Base-by-base conservation (phyloP, 2,888 invertebrate species). In the Sisyra terminalis region DNA sequence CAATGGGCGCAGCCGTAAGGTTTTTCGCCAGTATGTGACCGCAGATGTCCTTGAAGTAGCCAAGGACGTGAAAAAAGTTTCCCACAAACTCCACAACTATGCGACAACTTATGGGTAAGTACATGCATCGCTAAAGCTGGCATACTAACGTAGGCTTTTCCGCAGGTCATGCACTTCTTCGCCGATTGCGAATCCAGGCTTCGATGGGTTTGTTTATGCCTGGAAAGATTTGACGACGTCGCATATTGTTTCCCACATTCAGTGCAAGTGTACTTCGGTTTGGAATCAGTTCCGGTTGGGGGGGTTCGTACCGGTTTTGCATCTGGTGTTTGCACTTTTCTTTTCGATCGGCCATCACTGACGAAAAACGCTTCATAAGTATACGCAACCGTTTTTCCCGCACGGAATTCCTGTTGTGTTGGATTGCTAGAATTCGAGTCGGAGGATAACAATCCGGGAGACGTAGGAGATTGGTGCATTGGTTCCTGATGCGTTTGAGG, bases 141-240 rank as follows among this genome's bases (percentile, higher is more conserved):
- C 93, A 96, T 96, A 49, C 88, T 88, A 39, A 96, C 94, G 65
- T 96, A 96, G 2, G 90, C 88, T 63, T 94, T 92, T 50, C 88
- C 87, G 63, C 94, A 96, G 50, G 89, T 88, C 51, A 84, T 83
- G 62, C 94, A 96, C 55, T 88, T 86, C 63, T 92, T 92, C 39
- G 94, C 94, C 46, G 87, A 77, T 54, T 86, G 82, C 17, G 90
- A 90, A 67, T 96, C 94, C 39, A 94, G 71, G 55, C 89, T 88
- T 29, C 89, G 73, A 59, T 90, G 90, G 1, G 89, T 90, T 63
- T 90, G 89, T 61, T 88, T 89, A 65, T 88, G 88, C 47, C 87
- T 72, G 39, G 87, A 87, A 41, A 92, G 67, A 58, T 90, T 90
- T 49, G 84, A 85, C 6, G 85, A 86, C 1, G 89, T 90, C 16